These are phyloP conservation scores for Diplosoma virens DNA, from an alignment of 23 tunicate genomes.

Conservation along the genomic window DNA sequence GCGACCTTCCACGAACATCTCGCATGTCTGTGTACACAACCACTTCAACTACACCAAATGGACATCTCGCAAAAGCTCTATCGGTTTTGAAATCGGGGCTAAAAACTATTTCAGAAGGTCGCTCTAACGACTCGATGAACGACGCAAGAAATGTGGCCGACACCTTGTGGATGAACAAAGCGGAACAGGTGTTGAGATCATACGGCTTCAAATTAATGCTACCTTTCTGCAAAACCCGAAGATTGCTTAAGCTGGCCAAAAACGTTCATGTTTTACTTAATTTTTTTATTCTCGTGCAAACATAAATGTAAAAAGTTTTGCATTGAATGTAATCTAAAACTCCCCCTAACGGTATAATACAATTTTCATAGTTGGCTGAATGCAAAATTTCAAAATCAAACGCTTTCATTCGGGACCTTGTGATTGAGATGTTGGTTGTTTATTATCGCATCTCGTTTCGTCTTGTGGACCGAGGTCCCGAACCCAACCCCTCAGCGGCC, in stretches of 20 bases:
- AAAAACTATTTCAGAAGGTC: slow-evolving; percentile 23
- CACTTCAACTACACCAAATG: slow-evolving; percentile 26
- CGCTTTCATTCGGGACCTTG: slow-evolving; percentile 64
- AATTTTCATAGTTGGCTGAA: slow-evolving; percentile 17
- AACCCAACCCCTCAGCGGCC: background rate
- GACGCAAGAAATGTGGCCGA: slow-evolving; percentile 54
- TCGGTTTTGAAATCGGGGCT: slow-evolving; percentile 39
- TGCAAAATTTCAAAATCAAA: slow-evolving; percentile 32
- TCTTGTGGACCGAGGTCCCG: slow-evolving; percentile 6
- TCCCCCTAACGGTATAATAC: no score
- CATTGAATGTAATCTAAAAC: background rate
- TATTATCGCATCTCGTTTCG: slow-evolving; percentile 71
- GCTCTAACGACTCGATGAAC: slow-evolving; percentile 29
- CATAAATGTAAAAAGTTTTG: no score
- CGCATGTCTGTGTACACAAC: slow-evolving; percentile 42
- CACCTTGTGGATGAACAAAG: slow-evolving; percentile 40
- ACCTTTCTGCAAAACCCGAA: no score
- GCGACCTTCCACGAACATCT: no score
- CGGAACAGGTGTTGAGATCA: slow-evolving; percentile 66
- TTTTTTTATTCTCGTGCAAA: no score
- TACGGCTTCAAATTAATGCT: no score
- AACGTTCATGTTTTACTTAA: no score
- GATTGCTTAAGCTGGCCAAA: no score
- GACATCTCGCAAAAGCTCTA: slow-evolving; percentile 38
- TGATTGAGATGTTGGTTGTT: slow-evolving; percentile 64